These are phyloP conservation scores for Myotis brandtii DNA, from an alignment of 2,113 vertebrate species.

Conservation along the genomic window DNA sequence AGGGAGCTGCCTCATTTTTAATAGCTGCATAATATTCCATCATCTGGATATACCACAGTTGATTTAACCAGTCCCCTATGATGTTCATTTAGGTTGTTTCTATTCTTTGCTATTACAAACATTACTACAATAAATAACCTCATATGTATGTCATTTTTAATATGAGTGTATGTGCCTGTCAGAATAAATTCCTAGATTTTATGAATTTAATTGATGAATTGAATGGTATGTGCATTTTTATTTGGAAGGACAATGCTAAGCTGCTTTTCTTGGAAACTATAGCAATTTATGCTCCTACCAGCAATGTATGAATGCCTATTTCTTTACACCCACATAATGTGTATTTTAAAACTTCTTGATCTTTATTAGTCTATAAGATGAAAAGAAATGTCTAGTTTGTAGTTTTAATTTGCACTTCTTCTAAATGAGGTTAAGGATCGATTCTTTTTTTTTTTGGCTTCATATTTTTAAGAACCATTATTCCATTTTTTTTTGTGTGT, in stretches of 20 bases:
- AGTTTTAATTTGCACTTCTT: conserved; percentile 40
- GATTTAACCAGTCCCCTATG: conserved; percentile 26
- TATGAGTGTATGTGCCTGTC: background rate
- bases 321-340: background rate
- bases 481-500: background rate
- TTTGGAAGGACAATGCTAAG: conserved; percentile 45
- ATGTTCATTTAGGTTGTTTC: background rate
- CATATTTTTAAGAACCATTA: conserved; percentile 46
- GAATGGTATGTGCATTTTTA: conserved; percentile 34
- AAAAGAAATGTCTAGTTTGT: conserved; percentile 25
- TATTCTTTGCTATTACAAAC: conserved; percentile 36
- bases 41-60: background rate
- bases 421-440: background rate
- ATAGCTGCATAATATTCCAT: background rate
- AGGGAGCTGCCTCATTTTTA: background rate
- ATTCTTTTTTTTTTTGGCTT: conserved; percentile 44
- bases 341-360: conserved; percentile 56
- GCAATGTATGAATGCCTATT: conserved; percentile 22
- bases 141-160: conserved; percentile 11
- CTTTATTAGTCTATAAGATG: conserved; percentile 37
- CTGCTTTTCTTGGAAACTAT: conserved; percentile 29
- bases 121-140: conserved; percentile 3
- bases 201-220: background rate
- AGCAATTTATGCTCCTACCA: background rate
- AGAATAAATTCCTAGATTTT: conserved; percentile 31